Percentiles rank a stretch among this genome's conserved stretches.
Evolutionary conservation across 2,113 vertebrate species (phyloP).

Genomic region (Myiozetetes cayanensis): DNA sequence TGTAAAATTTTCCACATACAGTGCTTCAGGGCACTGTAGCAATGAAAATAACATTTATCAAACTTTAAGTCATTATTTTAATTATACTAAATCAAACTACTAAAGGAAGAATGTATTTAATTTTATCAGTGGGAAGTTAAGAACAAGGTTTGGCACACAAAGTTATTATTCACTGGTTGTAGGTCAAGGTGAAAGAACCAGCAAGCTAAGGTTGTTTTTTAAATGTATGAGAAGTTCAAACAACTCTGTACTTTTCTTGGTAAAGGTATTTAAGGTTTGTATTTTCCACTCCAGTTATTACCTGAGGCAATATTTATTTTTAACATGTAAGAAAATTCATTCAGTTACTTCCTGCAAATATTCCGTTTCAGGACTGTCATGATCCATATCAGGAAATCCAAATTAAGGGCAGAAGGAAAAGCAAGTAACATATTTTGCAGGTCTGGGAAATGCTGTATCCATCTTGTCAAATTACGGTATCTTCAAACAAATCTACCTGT

Average conservation of each 20-base stretch:
- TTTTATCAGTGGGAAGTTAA: slow-evolving; percentile 44
- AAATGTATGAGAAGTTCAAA: background rate
- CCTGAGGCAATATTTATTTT: slow-evolving; percentile 31
- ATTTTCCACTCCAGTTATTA: slow-evolving; percentile 3
- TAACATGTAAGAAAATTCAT: slow-evolving; percentile 4
- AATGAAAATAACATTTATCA: slow-evolving; percentile 45
- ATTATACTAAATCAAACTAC: slow-evolving; percentile 40
- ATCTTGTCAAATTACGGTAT: background rate
- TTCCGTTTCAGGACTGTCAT: background rate
- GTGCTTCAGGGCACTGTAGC: slow-evolving; percentile 3
- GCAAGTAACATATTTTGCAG: background rate
- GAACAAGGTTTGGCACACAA: slow-evolving; percentile 27
- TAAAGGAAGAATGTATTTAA: slow-evolving; percentile 35
- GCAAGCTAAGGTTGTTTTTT: background rate
- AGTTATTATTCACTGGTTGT: slow-evolving; percentile 1
- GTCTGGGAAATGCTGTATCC: background rate
- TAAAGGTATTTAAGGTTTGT: background rate
- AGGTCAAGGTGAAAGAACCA: slow-evolving; percentile 14
- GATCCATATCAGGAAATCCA: background rate
- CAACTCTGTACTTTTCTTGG: slow-evolving; percentile 13
- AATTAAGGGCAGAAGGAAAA: background rate
- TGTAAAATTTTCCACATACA: slow-evolving; percentile 1
- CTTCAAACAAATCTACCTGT: background rate
- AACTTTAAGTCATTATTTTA: slow-evolving; percentile 18
- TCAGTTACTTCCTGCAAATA: background rate